These are phyloP conservation scores for Caenorhabditis wallacei DNA, from an alignment of 2,888 invertebrate species.

Conservation along the genomic window DNA sequence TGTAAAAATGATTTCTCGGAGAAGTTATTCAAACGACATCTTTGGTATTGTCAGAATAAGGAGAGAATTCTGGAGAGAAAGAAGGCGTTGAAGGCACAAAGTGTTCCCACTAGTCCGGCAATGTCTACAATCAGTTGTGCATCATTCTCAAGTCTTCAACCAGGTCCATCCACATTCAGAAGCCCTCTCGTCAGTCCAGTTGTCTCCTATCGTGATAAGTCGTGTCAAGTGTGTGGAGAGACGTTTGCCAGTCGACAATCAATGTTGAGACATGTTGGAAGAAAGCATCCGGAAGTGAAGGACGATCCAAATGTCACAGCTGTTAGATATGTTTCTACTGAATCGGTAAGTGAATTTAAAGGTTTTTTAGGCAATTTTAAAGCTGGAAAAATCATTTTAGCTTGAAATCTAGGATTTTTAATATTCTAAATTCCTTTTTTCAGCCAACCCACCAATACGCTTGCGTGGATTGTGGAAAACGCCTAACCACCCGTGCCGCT, in stretches of 20 bases:
- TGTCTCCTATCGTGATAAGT: slow-evolving; percentile 59
- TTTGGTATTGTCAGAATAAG: slow-evolving; percentile 67
- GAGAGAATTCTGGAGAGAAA: slow-evolving; percentile 40
- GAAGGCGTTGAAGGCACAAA: slow-evolving; percentile 22
- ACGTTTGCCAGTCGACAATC: slow-evolving; percentile 68
- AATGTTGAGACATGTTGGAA: slow-evolving; percentile 67
- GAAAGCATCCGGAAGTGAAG: slow-evolving; percentile 68
- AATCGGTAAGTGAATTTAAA: slow-evolving; percentile 64
- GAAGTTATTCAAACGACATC: slow-evolving; percentile 36
- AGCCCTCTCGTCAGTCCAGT: slow-evolving; percentile 33
- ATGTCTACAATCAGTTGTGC: slow-evolving; percentile 39
- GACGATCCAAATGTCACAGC: slow-evolving; percentile 56
- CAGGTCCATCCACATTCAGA: slow-evolving; percentile 16
- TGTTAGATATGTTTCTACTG: slow-evolving; percentile 51
- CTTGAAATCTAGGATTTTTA: neutral
- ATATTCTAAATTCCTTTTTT: slow-evolving; percentile 39
- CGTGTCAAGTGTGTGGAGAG: slow-evolving; percentile 66
- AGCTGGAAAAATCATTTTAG: neutral
- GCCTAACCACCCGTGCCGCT: slow-evolving; percentile 64
- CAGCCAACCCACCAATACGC: slow-evolving; percentile 69
- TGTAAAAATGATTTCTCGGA: slow-evolving; percentile 25
- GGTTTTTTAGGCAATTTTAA: neutral
- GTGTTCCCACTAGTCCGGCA: slow-evolving; percentile 57
- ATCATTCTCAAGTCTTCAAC: slow-evolving; percentile 41
- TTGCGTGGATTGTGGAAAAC: slow-evolving; percentile 68